Evolutionary conservation across 2,113 vertebrate genomes (phyloP), one percentile per base, ranked within the genome.

Genomic region (Cyprinodon variegatus): DNA sequence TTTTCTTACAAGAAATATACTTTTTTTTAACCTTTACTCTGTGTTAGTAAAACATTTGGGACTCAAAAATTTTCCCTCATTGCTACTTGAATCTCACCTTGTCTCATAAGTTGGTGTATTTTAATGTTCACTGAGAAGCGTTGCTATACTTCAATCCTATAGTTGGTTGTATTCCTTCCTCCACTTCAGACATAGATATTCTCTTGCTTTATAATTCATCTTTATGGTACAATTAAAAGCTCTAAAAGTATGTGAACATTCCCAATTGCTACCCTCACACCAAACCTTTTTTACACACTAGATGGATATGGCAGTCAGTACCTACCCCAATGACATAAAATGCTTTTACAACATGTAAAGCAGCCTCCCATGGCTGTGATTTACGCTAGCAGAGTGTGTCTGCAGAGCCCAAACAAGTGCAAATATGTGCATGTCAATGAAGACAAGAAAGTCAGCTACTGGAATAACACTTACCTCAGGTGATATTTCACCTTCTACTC

Each of bases 381-480:
- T 83, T 78, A 79, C 61, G 61, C 69, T 64, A 12, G 9, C 63
- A 61, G 40, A 20, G 13, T 80, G 64, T 78, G 53, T 61, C 36
- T 41, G 9, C 14, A 12, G 39, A 4, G 12, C 13, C 3, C 4
- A 72, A 65, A 70, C 78, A 29, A 29, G 29, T 29, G 68, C 74
- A 72, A 61, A 65, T 73, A 45, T 60, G 22, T 46, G 68, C 72
- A 68, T 84, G 78, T 67, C 65, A 70, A 63, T 38, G 68, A 60
- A 74, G 83, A 70, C 70, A 63, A 41, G 43, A 81, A 81, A 86
- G 81, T 85, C 85, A 89, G 81, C 70, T 65, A 62, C 41, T 66
- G 61, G 77, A 69, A 22, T 83, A 89, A 83, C 89, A 91, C 87
- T 88, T 83, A 89, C 85, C 87, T 89, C 81, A 77, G 83, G 88